Base-by-base conservation (phyloP, 92 coral and sea anemone genomes). In the Plumapathes pennacea region DNA sequence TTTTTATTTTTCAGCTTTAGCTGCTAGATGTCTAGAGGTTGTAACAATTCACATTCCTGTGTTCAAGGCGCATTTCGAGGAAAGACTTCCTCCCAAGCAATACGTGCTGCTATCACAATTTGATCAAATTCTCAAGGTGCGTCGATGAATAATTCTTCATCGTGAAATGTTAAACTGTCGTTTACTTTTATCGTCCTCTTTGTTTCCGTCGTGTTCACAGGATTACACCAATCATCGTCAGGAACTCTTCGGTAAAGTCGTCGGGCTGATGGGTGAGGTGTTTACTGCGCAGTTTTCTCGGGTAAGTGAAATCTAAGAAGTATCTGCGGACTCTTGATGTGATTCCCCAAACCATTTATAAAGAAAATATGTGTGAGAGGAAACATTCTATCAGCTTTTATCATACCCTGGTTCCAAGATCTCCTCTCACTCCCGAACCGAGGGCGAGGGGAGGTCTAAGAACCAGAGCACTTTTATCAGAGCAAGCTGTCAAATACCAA, bases 51-150 rank as follows among this genome's bases (percentile, higher is more conserved):
- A 92, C 72, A 79, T 92, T 13, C 89, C 96, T 38, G 91, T 90
- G 6, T 92, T 92, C 61, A 92, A 89, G 72, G 54, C 80, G 8
- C 98, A 92, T 74, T 92, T 92, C 56, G 98, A 92, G 68, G 86
- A 84, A 48, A 54, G 98, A 27, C 89, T 92, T 23, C 98, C 98
- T 0, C 98, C 96, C 5, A 88, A 84, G 38, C 98, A 92, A 45
- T 92, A 88, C 50, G 78, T 92, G 29, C 82, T 92, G 24, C 64
- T 92, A 22, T 77, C 96, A 50, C 98, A 92, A 80, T 92, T 92
- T 64, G 98, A 92, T 62, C 98, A 92, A 48, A 92, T 92, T 47
- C 88, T 84, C 20, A 88, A 87, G 88, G 98, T 91, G 60, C 61
- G 79, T 25, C n/a, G n/a, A 7, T 8, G 9, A 8, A 36, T 36